Percentiles rank a stretch among this genome's conserved stretches.
phyloP scores from a whole-genome alignment of 2,113 vertebrate species.

The Podarcis muralis region DNA sequence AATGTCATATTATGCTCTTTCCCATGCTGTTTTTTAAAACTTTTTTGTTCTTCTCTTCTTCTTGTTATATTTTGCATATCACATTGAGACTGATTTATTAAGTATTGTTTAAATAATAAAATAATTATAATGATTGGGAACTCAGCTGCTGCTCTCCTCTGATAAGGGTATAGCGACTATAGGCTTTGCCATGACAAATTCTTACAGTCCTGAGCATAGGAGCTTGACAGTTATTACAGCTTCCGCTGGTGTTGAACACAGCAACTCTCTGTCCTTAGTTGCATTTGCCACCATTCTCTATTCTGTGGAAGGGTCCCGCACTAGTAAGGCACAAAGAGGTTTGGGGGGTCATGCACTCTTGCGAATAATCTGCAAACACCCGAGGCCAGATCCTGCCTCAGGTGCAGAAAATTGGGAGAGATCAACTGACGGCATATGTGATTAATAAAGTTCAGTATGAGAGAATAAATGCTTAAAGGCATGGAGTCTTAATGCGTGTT shows the following conservation, averaged over 20 bases:
- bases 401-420: not conserved
- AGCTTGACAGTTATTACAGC: not conserved
- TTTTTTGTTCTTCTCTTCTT: no score
- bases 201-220: not conserved
- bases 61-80: no score
- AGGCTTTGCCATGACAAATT: not conserved
- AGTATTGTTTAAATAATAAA: no score
- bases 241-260: not conserved
- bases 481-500: not conserved
- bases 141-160: no score
- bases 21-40: no score
- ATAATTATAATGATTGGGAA: no score
- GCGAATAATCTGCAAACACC: not conserved
- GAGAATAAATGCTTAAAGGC: not conserved
- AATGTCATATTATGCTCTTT: no score
- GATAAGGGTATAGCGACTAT: no score
- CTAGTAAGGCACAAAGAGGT: not conserved
- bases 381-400: not conserved
- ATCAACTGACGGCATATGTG: not conserved
- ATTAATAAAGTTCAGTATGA: constrained; percentile 21
- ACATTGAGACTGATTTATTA: no score
- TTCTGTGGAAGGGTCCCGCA: not conserved
- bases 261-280: not conserved
- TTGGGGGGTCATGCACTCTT: not conserved
- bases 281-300: not conserved